phyloP scores from a whole-genome alignment of 2,113 vertebrate species.

The Atlantisia rogersi region DNA sequence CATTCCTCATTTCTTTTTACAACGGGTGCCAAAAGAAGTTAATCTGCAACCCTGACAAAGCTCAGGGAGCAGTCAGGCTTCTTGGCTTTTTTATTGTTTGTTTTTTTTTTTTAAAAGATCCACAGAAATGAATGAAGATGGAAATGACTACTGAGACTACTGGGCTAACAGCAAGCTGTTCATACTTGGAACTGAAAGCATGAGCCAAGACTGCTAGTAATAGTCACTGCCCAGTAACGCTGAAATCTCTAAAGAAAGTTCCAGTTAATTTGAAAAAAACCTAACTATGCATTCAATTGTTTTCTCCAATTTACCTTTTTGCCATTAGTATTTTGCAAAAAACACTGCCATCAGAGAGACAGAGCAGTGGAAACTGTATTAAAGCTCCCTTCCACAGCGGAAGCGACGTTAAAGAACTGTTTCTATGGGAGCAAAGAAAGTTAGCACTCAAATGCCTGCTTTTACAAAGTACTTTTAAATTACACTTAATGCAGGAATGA shows the following conservation, averaged over 20 bases:
- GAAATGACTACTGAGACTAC: neutral
- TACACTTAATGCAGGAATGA: slow-evolving; percentile 54
- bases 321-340: neutral
- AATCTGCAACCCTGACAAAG: neutral
- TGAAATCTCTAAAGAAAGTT: neutral
- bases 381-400: slow-evolving; percentile 27
- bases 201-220: neutral
- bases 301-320: neutral
- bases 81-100: neutral
- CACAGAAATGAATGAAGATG: neutral
- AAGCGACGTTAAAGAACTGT: slow-evolving; percentile 63
- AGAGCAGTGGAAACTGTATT: slow-evolving; percentile 5
- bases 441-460: neutral
- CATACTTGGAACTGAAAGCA: neutral
- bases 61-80: neutral
- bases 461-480: slow-evolving; percentile 24
- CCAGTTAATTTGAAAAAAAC: neutral
- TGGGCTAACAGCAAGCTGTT: neutral
- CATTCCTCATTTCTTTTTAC: neutral
- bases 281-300: neutral
- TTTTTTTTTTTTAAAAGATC: neutral
- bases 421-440: neutral
- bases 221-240: neutral
- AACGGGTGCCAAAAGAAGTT: neutral
- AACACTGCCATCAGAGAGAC: neutral